These are phyloP conservation scores for Spodoptera picta DNA, from an alignment of 2,888 invertebrate genomes.

Conservation along the genomic window DNA sequence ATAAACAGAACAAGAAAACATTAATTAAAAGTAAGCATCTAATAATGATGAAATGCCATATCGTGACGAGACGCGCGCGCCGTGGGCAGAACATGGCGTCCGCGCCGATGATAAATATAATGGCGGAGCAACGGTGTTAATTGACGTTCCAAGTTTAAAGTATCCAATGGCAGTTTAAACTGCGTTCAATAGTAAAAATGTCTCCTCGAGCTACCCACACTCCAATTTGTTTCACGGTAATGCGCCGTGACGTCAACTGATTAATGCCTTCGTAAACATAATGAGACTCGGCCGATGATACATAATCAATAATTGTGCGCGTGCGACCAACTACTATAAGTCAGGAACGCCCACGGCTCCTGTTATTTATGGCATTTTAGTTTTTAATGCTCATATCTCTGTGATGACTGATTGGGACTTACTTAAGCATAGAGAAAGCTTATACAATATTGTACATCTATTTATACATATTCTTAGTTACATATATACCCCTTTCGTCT, in stretches of 20 bases:
- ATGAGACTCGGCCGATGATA: constrained; percentile 78
- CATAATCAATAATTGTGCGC: constrained; percentile 76
- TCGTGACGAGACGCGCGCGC: constrained; percentile 61
- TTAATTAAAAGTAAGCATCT: constrained; percentile 48
- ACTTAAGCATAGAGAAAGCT: constrained; percentile 2
- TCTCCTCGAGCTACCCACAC: constrained; percentile 70
- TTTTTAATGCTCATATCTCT: constrained; percentile 48
- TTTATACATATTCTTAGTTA: background rate
- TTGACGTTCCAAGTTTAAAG: constrained; percentile 69
- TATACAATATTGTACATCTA: too few species aligned
- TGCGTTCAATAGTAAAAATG: constrained; percentile 74
- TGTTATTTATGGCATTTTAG: constrained; percentile 56
- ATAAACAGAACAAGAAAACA: constrained; percentile 38
- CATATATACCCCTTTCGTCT: background rate
- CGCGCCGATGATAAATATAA: constrained; percentile 65
- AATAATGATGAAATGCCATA: constrained; percentile 50
- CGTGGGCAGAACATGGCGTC: constrained; percentile 63
- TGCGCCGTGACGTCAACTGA: constrained; percentile 78
- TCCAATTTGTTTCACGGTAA: constrained; percentile 84
- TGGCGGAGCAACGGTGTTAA: constrained; percentile 70
- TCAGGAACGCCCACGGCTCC: constrained; percentile 62
- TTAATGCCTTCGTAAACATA: constrained; percentile 81
- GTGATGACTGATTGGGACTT: constrained; percentile 27
- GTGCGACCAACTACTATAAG: constrained; percentile 54
- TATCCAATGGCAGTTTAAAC: constrained; percentile 62